Conservation (phyloP, 2,113 vertebrate genomes). For the Oncorhynchus masou region DNA sequence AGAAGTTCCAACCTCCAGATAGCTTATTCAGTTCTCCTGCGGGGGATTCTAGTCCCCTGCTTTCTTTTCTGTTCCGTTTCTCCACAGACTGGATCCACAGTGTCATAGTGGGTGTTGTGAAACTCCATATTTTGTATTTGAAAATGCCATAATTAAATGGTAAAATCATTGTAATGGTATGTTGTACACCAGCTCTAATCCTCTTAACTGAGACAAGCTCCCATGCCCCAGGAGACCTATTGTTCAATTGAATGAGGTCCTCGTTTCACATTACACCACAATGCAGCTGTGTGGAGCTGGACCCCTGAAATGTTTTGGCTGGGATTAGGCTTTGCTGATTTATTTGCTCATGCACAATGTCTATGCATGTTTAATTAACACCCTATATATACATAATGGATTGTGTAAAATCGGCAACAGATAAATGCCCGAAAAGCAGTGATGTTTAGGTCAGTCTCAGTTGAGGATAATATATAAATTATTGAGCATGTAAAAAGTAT, state of each 20-base stretch:
- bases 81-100: constrained; percentile 2
- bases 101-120: neutral
- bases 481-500: neutral
- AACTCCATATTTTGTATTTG: neutral
- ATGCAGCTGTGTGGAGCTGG: neutral
- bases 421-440: neutral
- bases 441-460: neutral
- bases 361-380: neutral
- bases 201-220: neutral
- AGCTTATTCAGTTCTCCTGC: constrained; percentile 17
- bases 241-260: neutral
- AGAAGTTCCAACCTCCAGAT: constrained; percentile 32
- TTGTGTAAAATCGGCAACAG: neutral
- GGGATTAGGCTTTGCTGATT: neutral
- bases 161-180: constrained; percentile 3
- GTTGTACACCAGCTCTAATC: neutral
- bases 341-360: too few species aligned
- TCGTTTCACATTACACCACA: neutral
- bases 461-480: neutral
- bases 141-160: neutral
- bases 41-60: neutral
- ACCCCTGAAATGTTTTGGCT: neutral
- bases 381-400: neutral
- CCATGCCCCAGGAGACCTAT: neutral
- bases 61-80: constrained; percentile 16